Evolutionary conservation across 2,113 vertebrate genomes (phyloP), one percentile per base, ranked within the genome.

Genomic region (Nothobranchius kuhntae): DNA sequence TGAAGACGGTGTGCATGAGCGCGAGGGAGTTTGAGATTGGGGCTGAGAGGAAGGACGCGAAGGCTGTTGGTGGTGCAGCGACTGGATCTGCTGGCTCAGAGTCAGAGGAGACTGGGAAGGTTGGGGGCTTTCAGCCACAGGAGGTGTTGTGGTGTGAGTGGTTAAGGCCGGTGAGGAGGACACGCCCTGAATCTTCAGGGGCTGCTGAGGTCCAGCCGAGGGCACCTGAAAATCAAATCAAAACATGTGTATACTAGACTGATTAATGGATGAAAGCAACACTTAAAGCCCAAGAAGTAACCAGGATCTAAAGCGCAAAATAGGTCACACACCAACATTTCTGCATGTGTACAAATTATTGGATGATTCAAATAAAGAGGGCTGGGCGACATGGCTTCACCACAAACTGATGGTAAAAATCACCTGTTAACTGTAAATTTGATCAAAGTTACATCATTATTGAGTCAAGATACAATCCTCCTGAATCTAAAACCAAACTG

Each of bases 61-160:
- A 53, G 92, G 93, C 53, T 93, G 92, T 12, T 92, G 81, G 15
- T 90, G 92, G 81, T 92, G 93, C 2, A 93, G 77, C 13, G 94
- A 92, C 70, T 94, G 94, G 80, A 95, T 91, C 82, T 94, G 95
- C 65, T 95, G 94, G 84, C 91, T 91, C 75, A 90, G 92, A 62
- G 90, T 92, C 81, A 95, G 94, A 72, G 62, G 94, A 82, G 91
- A 96, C 82, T 71, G 95, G 61, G 73, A 94, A 68, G 90, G 91
- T 82, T 93, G 92, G 0, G 93, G 92, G 56, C 92, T 93, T 78
- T 87, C 91, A 3, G 89, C 85, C 53, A 91, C 80, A 0, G 89
- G 77, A 13, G 86, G 81, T 0, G 77, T 77, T 11, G 86, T 57
- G 15, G 80, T 44, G 48, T 87, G 86, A 61, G 84, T 26, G 48